These are phyloP conservation scores for Dermolepida albohirtum DNA, from an alignment of 2,888 invertebrate species.

Conservation along the genomic window DNA sequence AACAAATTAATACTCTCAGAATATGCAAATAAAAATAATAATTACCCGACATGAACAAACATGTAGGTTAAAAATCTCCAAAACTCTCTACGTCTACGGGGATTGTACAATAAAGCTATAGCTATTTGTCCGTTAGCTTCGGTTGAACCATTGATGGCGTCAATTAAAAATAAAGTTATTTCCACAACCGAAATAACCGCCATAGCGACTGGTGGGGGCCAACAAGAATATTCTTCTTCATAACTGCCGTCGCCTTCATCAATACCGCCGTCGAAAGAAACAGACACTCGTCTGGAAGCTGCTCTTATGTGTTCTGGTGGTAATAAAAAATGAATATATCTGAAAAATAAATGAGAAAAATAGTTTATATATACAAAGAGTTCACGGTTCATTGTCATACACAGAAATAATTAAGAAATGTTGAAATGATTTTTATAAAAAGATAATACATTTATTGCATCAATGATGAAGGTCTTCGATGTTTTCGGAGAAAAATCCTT, in stretches of 20 bases:
- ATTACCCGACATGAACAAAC: conserved; percentile 94
- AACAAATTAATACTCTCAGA: too few species aligned
- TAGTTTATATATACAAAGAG: too few species aligned
- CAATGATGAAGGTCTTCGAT: too few species aligned
- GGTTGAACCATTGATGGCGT: conserved; percentile 53
- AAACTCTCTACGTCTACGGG: conserved; percentile 83
- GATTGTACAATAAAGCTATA: conserved; percentile 88
- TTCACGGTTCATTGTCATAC: too few species aligned
- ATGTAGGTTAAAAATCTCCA: conserved; percentile 97
- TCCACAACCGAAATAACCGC: conserved; percentile 88
- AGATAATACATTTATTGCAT: too few species aligned
- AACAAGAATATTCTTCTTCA: conserved; percentile 78
- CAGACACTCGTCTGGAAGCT: conserved; percentile 4
- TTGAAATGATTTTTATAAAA: too few species aligned
- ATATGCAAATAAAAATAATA: conserved; percentile 41
- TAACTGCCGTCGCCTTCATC: conserved; percentile 39
- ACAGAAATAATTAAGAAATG: too few species aligned
- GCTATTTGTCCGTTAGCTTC: conserved; percentile 78
- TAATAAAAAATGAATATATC: conserved; percentile 41
- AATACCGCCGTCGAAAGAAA: not conserved
- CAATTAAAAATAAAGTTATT: conserved; percentile 76
- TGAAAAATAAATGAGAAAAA: not conserved
- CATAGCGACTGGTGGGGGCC: conserved; percentile 94
- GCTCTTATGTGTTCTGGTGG: conserved; percentile 24
- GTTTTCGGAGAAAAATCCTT: too few species aligned